Evolutionary conservation across 2,888 invertebrate species (phyloP).

Genomic region (Platycheirus rosarum): DNA sequence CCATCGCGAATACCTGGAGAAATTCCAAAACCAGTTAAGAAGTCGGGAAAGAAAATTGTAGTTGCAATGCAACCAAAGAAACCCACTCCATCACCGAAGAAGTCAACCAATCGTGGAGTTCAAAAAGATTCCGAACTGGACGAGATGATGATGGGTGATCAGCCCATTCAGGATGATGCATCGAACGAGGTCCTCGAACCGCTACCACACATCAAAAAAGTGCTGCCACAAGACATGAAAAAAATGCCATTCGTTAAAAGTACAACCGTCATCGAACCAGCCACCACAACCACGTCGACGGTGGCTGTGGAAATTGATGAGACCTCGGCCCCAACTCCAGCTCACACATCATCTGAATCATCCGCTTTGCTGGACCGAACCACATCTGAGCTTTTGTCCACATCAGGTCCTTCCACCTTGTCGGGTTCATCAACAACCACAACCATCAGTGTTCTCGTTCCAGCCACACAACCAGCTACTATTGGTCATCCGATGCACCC

Average conservation of each 20-base stretch:
- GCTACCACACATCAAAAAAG: constrained; percentile 81
- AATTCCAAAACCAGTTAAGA: constrained; percentile 80
- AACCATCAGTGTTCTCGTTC: constrained; percentile 59
- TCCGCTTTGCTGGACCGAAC: constrained; percentile 44
- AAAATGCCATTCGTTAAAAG: constrained; percentile 76
- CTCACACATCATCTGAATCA: constrained; percentile 49
- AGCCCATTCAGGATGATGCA: constrained; percentile 77
- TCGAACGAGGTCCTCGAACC: constrained; percentile 80
- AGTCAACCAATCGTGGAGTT: constrained; percentile 48
- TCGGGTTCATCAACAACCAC: constrained; percentile 55
- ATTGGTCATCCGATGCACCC: constrained; percentile 81
- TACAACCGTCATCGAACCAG: constrained; percentile 56
- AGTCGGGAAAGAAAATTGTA: constrained; percentile 78
- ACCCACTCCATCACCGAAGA: constrained; percentile 53
- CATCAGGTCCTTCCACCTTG: constrained; percentile 55
- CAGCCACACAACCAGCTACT: constrained; percentile 74
- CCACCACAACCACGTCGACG: constrained; percentile 65
- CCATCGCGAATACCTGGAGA: constrained; percentile 77
- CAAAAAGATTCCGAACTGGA: constrained; percentile 69
- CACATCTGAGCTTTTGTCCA: constrained; percentile 43
- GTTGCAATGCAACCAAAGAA: constrained; percentile 70
- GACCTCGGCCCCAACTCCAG: constrained; percentile 44
- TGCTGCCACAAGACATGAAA: constrained; percentile 78
- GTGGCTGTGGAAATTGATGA: constrained; percentile 45
- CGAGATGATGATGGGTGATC: constrained; percentile 82